Base-by-base conservation (phyloP, 2,113 vertebrate genomes). In the Polypterus senegalus region DNA sequence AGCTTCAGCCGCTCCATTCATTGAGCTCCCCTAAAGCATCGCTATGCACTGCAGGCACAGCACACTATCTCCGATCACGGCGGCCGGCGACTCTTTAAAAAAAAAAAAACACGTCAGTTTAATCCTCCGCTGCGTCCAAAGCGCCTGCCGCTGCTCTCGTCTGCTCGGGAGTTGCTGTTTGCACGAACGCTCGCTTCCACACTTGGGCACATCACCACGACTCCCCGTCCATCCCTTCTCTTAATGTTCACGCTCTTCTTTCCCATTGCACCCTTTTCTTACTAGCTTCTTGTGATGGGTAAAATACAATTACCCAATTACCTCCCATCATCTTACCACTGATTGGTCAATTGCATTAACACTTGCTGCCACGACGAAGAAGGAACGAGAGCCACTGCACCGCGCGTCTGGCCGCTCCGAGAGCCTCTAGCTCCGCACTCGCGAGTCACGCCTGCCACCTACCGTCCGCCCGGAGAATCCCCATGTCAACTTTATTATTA, bases 371-470 rank as follows among this genome's bases (percentile, higher is more conserved):
- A 60, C 64, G 61, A 57, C 60, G 61, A 65, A 63, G 47, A 57
- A 53, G 52, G 64, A 60, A 53, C 10, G 5, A 48, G 57, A 46
- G 54, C 47, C 27, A 58, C 47, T 47, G 48, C 6, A 60, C 57
- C 6, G 52, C 6, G 77, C 47, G 46, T 52, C 47, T 59, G 56
- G 6, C 48, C 9, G 43, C 64, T 72, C 79, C 68, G 57, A 43
- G 54, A 54, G 56, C 52, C 6, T 47, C 7, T n/a, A 61, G 59
- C 65, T 61, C 64, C 47, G 62, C 61, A 76, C 68, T 45, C 58
- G 73, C 68, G 84, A 83, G 84, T 81, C 85, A 72, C 77, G 79
- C 88, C 90, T 95, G 94, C 92, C 94, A 92, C 87, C 94, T 91
- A 86, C 77, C 83, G 88, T 81, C 67, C 66, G 54, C 56, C 54